Base-by-base conservation (phyloP, 2,888 invertebrate genomes). In the Orthosia gracilis region DNA sequence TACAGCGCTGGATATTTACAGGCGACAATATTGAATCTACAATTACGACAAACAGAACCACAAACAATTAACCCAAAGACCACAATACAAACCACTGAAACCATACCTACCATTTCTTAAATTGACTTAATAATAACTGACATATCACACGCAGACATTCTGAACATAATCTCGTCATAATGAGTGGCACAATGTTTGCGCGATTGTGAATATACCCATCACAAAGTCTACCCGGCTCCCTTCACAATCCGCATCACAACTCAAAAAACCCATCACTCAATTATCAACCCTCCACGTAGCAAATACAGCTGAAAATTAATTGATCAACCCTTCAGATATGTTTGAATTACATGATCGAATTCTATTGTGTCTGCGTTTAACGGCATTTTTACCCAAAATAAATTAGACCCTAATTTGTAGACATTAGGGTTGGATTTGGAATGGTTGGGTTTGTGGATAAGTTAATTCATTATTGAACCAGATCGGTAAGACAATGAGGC, bases 161-260 rank as follows among this genome's bases (percentile, higher is more conserved):
- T 75, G 68, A 83, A 83, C 78, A 85, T 89, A 91, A 89, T 88
- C 86, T 81, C 88, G 85, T 91, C 89, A 91, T 90, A 91, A 92
- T 90, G 91, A 94, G 89, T 90, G 88, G 89, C 91, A 91, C 83
- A 91, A 89, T 76, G 91, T 87, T 90, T 93, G 91, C 89, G 90
- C 91, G 90, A 92, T 93, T 92, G 93, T 89, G 88, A 87, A 85
- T 87, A 91, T 89, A 89, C 90, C 89, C 87, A 89, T 91, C 93
- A 92, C 90, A 89, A 90, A 86, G 83, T 80, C 81, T 82, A 61
- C 76, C 47, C n/a, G 61, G 68, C 71, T 80, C 70, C 52, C 57
- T 55, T 54, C 31, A 49, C 59, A 26, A 64, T 31, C 50, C 26
- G 1, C 55, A 71, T 71, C 84, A 58, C 84, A 90, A 80, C 76